Conservation (phyloP, 2,888 invertebrate species). For the Epinotia brunnichana region DNA sequence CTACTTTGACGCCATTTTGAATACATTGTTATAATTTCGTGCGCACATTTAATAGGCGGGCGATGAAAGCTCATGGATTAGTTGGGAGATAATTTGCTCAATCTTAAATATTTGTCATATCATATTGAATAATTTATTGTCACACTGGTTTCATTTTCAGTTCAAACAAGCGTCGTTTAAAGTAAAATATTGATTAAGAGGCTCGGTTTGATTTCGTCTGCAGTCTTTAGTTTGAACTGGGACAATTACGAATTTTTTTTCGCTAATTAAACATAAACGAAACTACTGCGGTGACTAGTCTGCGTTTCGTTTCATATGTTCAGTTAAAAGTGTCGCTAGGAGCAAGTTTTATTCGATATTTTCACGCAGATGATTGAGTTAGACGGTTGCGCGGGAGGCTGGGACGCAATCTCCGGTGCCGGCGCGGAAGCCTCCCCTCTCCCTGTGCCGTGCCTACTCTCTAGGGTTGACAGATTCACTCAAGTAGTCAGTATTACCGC, state of each 20-base stretch:
- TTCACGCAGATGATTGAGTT: constrained; percentile 80
- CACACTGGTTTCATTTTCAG: background rate
- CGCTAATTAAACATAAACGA: constrained; percentile 35
- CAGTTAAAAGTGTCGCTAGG: constrained; percentile 66
- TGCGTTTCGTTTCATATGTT: constrained; percentile 59
- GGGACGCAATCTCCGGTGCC: constrained; percentile 79
- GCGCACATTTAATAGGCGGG: background rate
- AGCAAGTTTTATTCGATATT: constrained; percentile 76
- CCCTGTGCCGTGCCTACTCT: constrained; percentile 40
- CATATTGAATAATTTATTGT: background rate
- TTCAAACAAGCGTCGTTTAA: background rate
- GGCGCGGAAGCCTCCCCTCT: constrained; percentile 59
- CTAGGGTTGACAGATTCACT: constrained; percentile 37
- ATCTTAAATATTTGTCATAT: background rate
- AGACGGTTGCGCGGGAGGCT: constrained; percentile 76
- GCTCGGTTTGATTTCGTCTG: constrained; percentile 50
- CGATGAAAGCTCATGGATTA: background rate
- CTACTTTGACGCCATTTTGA: constrained; percentile 58
- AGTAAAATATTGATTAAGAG: constrained; percentile 44
- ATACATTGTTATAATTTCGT: constrained; percentile 12
- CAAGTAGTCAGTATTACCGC: constrained; percentile 8
- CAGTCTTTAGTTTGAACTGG: background rate
- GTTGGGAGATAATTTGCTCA: background rate
- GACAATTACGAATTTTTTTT: background rate
- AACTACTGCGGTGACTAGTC: constrained; percentile 57